Conservation (phyloP, 2,797 vertebrate genomes). For the Sebastes nivosus region DNA sequence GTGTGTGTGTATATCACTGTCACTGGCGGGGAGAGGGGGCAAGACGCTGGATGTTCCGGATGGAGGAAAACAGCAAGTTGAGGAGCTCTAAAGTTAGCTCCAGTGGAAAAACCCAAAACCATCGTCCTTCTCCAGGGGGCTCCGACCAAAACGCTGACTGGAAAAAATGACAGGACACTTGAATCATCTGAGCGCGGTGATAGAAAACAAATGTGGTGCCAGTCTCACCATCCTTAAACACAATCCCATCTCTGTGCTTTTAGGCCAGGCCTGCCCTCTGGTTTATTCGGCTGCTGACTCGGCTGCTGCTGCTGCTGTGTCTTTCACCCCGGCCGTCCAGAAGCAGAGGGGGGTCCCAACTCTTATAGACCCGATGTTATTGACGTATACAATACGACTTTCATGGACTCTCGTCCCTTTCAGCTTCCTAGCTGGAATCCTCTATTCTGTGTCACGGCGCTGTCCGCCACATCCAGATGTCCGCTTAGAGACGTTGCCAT, state of each 20-base stretch:
- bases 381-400: slow-evolving; percentile 77
- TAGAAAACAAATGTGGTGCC: slow-evolving; percentile 78
- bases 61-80: slow-evolving; percentile 55
- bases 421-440: slow-evolving; percentile 78
- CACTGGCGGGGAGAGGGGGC: slow-evolving; percentile 38
- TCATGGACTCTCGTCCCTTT: slow-evolving; percentile 76
- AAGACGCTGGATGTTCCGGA: slow-evolving; percentile 54
- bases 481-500: slow-evolving; percentile 70
- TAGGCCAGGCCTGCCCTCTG: slow-evolving; percentile 36
- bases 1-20: slow-evolving; percentile 44
- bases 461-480: slow-evolving; percentile 78
- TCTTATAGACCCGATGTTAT: slow-evolving; percentile 64
- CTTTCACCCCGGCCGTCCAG: slow-evolving; percentile 49
- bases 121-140: slow-evolving; percentile 67
- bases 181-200: slow-evolving; percentile 75
- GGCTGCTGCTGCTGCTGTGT: slow-evolving; percentile 44
- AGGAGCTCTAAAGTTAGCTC: slow-evolving; percentile 72
- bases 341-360: slow-evolving; percentile 54
- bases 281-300: slow-evolving; percentile 43
- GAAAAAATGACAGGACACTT: slow-evolving; percentile 83
- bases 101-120: slow-evolving; percentile 77
- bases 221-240: slow-evolving; percentile 63
- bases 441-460: slow-evolving; percentile 68
- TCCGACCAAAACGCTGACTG: slow-evolving; percentile 67
- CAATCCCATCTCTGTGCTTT: slow-evolving; percentile 66